phyloP scores from a whole-genome alignment of 2,888 invertebrate species.

The Seladonia tumulorum region DNA sequence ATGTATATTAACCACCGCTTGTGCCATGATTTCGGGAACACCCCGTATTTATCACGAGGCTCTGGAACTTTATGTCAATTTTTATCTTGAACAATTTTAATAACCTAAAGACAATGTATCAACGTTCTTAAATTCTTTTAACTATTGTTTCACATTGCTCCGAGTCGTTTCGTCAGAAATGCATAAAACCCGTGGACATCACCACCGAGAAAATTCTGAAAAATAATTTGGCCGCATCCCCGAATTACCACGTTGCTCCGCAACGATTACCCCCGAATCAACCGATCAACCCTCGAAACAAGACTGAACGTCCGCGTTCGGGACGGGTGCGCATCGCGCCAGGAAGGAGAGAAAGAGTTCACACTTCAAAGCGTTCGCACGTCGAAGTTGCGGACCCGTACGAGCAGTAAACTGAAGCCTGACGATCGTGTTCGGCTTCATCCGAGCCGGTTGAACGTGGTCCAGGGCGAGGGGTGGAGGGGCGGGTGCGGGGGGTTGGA shows the following conservation, averaged over 20 bases:
- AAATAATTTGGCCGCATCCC: not conserved
- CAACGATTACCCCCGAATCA: not conserved
- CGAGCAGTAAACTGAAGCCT: slow-evolving; percentile 52
- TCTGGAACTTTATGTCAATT: too few relatives aligned
- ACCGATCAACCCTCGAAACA: not conserved
- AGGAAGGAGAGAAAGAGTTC: not conserved
- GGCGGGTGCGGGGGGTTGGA: not conserved
- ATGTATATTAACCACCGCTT: too few relatives aligned
- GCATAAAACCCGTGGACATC: too few relatives aligned
- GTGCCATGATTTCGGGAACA: too few relatives aligned
- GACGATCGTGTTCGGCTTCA: slow-evolving; percentile 36
- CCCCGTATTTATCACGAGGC: too few relatives aligned
- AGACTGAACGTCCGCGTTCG: not conserved
- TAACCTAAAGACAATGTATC: too few relatives aligned
- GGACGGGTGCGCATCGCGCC: not conserved
- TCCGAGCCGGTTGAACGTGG: not conserved
- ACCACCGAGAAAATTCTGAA: too few relatives aligned
- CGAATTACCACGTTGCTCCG: not conserved
- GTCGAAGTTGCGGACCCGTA: slow-evolving; percentile 50
- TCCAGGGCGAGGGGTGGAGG: not conserved
- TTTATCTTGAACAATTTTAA: too few relatives aligned
- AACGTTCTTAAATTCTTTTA: too few relatives aligned
- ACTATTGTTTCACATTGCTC: too few relatives aligned
- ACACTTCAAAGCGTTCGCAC: slow-evolving; percentile 15
- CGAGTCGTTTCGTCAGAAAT: too few relatives aligned